Conservation (phyloP, 2,113 vertebrate genomes). For the Oxyruncus cristatus region DNA sequence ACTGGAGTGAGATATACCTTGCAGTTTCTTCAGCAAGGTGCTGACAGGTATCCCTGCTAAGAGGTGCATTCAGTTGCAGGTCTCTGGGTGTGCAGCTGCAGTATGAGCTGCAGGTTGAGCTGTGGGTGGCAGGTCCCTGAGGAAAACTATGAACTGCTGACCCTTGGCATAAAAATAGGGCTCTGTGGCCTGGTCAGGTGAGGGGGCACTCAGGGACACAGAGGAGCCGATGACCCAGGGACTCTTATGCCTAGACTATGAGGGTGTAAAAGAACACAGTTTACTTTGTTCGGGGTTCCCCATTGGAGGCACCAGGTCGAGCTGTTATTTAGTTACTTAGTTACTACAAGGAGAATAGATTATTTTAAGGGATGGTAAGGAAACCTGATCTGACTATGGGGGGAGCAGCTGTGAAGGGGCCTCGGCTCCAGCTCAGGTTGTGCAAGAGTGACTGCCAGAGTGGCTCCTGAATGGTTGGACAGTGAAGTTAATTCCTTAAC, state of each 20-base stretch:
- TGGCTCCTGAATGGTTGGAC: background rate
- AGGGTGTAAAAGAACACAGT: background rate
- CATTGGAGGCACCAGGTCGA: fast-evolving
- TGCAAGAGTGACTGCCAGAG: background rate
- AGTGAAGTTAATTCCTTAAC: background rate
- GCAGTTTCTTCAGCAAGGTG: background rate
- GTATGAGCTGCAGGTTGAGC: background rate
- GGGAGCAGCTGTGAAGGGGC: fast-evolving
- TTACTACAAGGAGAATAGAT: background rate
- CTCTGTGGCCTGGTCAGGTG: background rate
- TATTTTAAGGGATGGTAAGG: background rate
- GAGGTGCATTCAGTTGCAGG: background rate
- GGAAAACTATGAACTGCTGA: background rate
- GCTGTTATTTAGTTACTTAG: background rate
- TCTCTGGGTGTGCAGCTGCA: background rate
- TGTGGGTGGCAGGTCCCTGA: background rate
- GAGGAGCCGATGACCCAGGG: background rate
- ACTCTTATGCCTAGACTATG: too few relatives aligned
- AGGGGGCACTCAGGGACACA: background rate
- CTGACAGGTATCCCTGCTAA: fast-evolving
- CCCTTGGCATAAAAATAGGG: background rate
- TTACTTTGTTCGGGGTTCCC: background rate
- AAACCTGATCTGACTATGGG: background rate
- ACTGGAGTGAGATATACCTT: background rate
- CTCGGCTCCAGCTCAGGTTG: fast-evolving